Conservation (phyloP, 2,113 vertebrate species). For the Catharus fuscescens region DNA sequence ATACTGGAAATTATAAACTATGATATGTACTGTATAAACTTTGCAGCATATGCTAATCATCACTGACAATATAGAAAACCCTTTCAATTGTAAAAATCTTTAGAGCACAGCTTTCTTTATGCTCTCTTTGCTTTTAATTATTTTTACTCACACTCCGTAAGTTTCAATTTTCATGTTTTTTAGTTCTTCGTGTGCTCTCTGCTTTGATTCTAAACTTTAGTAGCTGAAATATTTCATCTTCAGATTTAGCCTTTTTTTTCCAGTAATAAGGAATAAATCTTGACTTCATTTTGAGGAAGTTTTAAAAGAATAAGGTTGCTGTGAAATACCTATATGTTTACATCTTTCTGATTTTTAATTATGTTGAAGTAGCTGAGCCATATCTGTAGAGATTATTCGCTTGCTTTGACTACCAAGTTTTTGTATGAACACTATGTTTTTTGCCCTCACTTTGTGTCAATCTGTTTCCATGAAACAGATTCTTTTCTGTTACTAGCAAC, state of each 20-base stretch:
- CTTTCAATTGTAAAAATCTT: neutral
- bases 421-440: neutral
- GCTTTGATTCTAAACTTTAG: neutral
- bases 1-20: neutral
- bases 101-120: neutral
- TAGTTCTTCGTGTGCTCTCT: neutral
- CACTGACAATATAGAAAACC: neutral
- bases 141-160: slow-evolving; percentile 33
- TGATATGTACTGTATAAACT: neutral
- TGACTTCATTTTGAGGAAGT: neutral
- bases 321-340: neutral
- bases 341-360: neutral
- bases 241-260: neutral
- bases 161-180: slow-evolving; percentile 31
- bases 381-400: neutral
- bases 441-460: neutral
- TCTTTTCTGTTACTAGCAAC: neutral
- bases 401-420: neutral
- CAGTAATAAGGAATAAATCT: neutral
- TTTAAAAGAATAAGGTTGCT: neutral
- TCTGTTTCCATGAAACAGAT: neutral
- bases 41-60: neutral
- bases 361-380: neutral
- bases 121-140: slow-evolving; percentile 41
- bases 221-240: neutral